Percentiles rank a stretch among this genome's conserved stretches.
These are phyloP conservation scores for Bombus waltoni DNA, from an alignment of 1,140 invertebrate species.

Conservation along the genomic window DNA sequence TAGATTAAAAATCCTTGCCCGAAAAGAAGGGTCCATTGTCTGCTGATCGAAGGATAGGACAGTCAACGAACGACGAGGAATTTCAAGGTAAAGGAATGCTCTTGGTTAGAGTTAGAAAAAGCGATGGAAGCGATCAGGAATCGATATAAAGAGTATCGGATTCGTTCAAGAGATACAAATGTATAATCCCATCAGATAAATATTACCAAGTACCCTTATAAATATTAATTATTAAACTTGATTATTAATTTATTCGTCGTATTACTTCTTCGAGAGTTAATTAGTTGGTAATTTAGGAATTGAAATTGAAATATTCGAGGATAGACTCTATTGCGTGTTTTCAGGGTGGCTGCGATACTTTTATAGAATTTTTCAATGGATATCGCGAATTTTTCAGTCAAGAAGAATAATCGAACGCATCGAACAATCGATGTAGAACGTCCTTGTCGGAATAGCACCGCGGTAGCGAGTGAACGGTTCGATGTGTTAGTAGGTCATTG, in stretches of 20 bases:
- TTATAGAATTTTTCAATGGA: too few species aligned
- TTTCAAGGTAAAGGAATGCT: conserved; percentile 9
- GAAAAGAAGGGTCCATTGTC: background rate
- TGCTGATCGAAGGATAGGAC: background rate
- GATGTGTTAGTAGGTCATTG: conserved; percentile 82
- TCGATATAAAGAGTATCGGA: background rate
- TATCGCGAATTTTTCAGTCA: background rate
- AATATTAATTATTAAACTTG: background rate
- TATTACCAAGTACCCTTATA: background rate
- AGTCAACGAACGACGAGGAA: too few species aligned
- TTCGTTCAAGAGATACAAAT: background rate
- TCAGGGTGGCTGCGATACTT: too few species aligned
- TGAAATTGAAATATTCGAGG: background rate
- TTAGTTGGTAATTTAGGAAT: background rate
- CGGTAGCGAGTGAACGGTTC: conserved; percentile 58
- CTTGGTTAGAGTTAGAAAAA: background rate
- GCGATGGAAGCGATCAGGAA: background rate
- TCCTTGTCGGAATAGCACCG: conserved; percentile 60
- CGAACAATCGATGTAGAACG: conserved; percentile 54
- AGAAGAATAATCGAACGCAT: background rate
- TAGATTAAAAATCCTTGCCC: background rate
- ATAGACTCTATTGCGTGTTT: background rate
- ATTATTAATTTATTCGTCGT: background rate
- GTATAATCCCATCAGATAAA: background rate
- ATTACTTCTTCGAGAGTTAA: background rate